These are phyloP conservation scores for Riptortus pedestris DNA, from an alignment of 1,140 invertebrate species.

Conservation along the genomic window DNA sequence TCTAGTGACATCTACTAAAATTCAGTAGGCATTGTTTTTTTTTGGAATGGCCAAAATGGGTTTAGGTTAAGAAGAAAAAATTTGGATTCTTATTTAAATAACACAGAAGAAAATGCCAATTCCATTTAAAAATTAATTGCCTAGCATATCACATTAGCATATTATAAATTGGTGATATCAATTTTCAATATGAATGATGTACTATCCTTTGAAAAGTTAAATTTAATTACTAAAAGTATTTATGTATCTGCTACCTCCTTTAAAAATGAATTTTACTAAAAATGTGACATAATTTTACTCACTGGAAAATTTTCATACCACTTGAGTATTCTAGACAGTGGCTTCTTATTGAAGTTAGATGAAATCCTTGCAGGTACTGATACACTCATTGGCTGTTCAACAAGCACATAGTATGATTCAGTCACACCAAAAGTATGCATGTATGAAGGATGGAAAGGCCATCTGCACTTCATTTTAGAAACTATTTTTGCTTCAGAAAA, in stretches of 20 bases:
- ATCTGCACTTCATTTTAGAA: constrained; percentile 50
- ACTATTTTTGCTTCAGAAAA: constrained; percentile 26
- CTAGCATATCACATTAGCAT: too few species aligned
- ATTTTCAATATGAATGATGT: neutral
- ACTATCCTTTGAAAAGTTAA: neutral
- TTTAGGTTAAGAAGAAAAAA: too few species aligned
- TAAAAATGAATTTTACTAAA: neutral
- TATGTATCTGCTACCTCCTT: neutral
- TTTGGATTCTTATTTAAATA: too few species aligned
- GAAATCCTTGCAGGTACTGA: constrained; percentile 48
- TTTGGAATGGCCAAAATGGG: too few species aligned
- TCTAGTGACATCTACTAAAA: too few species aligned
- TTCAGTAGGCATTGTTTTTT: too few species aligned
- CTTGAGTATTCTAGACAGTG: constrained; percentile 50
- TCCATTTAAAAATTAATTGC: too few species aligned
- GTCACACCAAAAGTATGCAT: constrained; percentile 85
- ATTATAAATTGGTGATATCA: too few species aligned
- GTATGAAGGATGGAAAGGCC: constrained; percentile 66
- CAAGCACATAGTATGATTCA: constrained; percentile 68
- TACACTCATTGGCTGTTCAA: constrained; percentile 71
- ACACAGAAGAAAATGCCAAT: too few species aligned
- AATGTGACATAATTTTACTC: constrained; percentile 27
- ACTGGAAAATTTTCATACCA: constrained; percentile 63
- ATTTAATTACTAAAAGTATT: neutral
- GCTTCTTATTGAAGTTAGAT: constrained; percentile 49